Conservation (phyloP, 2,113 vertebrate genomes). For the Perognathus longimembris region DNA sequence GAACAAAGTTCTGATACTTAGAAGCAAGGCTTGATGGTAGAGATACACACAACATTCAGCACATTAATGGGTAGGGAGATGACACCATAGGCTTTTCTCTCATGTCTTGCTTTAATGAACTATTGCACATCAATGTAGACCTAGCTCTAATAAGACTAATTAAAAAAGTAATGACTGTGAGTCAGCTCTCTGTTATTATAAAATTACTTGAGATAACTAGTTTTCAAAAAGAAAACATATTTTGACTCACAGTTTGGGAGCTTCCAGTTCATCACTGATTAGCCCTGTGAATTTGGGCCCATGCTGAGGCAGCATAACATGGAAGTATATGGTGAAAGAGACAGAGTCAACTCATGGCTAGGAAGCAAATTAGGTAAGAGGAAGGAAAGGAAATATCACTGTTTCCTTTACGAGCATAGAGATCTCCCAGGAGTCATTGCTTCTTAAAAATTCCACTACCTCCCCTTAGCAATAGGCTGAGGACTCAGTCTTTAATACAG, state of each 20-base stretch:
- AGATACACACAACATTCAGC: not conserved
- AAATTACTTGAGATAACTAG: not conserved
- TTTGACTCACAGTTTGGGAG: not conserved
- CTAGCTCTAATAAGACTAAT: not conserved
- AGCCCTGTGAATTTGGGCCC: not conserved
- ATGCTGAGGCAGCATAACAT: not conserved
- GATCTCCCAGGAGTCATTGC: not conserved
- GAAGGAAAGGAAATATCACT: not conserved
- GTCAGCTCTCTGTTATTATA: not conserved
- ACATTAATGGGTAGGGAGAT: not conserved
- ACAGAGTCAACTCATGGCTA: not conserved
- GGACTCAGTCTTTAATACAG: not conserved
- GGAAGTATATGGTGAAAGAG: rapidly evolving
- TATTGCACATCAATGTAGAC: not conserved
- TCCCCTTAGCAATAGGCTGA: not conserved
- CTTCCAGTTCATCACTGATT: not conserved
- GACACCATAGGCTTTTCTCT: not conserved
- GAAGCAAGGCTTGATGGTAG: too few species aligned
- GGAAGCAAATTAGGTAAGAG: not conserved
- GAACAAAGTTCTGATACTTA: too few species aligned
- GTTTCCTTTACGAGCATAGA: not conserved
- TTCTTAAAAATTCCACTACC: not conserved
- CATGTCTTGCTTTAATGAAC: not conserved
- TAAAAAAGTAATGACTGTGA: not conserved
- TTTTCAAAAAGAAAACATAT: not conserved